These are phyloP conservation scores for Urocolius indicus DNA, from an alignment of 2,113 vertebrate species.

Conservation along the genomic window DNA sequence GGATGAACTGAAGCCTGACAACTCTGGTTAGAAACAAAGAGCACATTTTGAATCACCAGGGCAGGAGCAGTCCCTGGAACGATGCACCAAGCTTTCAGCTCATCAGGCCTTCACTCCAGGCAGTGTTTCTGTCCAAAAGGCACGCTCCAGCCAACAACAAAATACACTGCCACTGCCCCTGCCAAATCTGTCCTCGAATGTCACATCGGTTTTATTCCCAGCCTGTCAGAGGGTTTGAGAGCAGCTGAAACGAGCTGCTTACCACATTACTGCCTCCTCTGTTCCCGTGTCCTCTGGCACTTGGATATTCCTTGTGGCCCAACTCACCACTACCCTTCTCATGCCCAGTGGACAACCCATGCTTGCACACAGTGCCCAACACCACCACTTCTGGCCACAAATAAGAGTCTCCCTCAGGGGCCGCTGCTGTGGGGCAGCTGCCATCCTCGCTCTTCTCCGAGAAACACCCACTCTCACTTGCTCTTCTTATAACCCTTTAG, in stretches of 20 bases:
- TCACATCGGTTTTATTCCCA: neutral
- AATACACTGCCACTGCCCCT: neutral
- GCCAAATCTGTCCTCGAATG: neutral
- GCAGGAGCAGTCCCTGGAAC: neutral
- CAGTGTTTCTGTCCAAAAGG: neutral
- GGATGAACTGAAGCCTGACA: neutral
- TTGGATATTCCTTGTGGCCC: accelerated
- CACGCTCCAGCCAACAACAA: neutral
- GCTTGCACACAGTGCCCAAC: neutral
- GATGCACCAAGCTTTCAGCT: neutral
- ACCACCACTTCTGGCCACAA: accelerated
- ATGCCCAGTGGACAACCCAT: accelerated
- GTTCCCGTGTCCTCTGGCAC: neutral
- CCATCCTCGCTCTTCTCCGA: accelerated
- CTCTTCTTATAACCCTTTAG: neutral
- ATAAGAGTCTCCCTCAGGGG: neutral
- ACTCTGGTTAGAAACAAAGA: neutral
- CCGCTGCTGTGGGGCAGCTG: neutral
- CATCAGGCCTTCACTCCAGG: neutral
- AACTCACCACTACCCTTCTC: accelerated
- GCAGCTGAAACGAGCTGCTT: neutral
- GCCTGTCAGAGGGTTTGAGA: neutral
- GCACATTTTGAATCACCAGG: neutral
- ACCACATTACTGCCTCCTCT: neutral
- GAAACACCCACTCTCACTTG: neutral